Conservation (phyloP, 2,888 invertebrate genomes). For the Drosophila peninsularis region DNA sequence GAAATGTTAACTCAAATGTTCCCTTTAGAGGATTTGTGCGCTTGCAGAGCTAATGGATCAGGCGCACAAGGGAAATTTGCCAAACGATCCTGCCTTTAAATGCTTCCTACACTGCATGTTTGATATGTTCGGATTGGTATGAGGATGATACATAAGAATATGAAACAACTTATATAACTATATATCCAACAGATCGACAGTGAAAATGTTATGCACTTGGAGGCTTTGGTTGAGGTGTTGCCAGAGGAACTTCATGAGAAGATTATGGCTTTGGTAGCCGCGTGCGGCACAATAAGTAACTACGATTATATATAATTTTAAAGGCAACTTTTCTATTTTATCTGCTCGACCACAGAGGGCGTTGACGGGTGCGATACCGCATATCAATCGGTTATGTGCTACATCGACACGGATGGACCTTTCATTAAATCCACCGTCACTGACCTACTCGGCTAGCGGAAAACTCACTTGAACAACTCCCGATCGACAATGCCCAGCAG, state of each 20-base stretch:
- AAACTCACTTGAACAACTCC: conserved; percentile 80
- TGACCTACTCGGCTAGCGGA: conserved; percentile 39
- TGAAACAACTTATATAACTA: background rate
- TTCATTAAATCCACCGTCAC: conserved; percentile 48
- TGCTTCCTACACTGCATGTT: conserved; percentile 83
- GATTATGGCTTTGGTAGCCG: conserved; percentile 56
- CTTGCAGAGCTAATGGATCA: conserved; percentile 56
- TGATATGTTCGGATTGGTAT: conserved; percentile 81
- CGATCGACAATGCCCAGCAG: conserved; percentile 75
- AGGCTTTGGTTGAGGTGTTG: conserved; percentile 75
- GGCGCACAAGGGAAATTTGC: conserved; percentile 56
- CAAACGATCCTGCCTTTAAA: conserved; percentile 72
- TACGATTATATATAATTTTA: background rate
- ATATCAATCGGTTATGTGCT: conserved; percentile 79
- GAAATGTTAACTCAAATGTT: background rate
- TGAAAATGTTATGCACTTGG: conserved; percentile 76
- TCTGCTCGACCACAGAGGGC: conserved; percentile 72
- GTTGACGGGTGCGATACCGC: conserved; percentile 82
- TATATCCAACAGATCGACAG: conserved; percentile 73
- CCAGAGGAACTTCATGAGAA: conserved; percentile 74
- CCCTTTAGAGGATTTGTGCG: background rate
- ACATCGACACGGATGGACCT: conserved; percentile 73
- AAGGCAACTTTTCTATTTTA: background rate
- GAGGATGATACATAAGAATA: conserved; percentile 10
- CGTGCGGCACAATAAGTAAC: conserved; percentile 81